Evolutionary conservation across 2,797 vertebrate species (phyloP).

Genomic region (Pseudomugil tenellus): DNA sequence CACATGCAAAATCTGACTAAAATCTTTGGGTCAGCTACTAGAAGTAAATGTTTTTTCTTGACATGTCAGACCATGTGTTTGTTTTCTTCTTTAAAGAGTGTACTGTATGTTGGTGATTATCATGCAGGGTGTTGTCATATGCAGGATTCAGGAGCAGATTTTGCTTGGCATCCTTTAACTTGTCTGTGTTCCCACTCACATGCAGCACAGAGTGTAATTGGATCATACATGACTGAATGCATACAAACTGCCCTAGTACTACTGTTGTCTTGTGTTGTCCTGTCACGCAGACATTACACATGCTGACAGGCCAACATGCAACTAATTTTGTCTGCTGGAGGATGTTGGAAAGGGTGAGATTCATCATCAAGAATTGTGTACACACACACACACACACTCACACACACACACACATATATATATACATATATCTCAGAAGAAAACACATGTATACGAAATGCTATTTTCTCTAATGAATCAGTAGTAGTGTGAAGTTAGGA

Average conservation of each 20-base stretch:
- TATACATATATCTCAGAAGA: no score
- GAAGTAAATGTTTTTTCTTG: slow-evolving; percentile 7
- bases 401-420: no score
- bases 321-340: slow-evolving; percentile 37
- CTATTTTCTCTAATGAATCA: no score
- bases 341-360: slow-evolving; percentile 24
- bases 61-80: slow-evolving; percentile 12
- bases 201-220: slow-evolving; percentile 47
- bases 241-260: slow-evolving; percentile 47
- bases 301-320: slow-evolving; percentile 59
- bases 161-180: slow-evolving; percentile 36
- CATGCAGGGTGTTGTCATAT: neutral
- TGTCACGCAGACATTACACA: slow-evolving; percentile 30
- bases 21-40: slow-evolving; percentile 7
- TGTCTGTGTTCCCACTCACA: slow-evolving; percentile 11
- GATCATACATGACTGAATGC: slow-evolving; percentile 63
- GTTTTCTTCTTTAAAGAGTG: slow-evolving; percentile 3
- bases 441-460: no score
- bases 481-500: no score
- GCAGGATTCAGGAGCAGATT: slow-evolving; percentile 3
- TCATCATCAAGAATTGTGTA: slow-evolving; percentile 19
- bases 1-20: slow-evolving; percentile 22
- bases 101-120: neutral
- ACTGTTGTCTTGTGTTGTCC: slow-evolving; percentile 38
- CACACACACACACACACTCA: slow-evolving; percentile 1